phyloP scores from a whole-genome alignment of 2,797 vertebrate genomes.

The Aselliscus stoliczkanus region DNA sequence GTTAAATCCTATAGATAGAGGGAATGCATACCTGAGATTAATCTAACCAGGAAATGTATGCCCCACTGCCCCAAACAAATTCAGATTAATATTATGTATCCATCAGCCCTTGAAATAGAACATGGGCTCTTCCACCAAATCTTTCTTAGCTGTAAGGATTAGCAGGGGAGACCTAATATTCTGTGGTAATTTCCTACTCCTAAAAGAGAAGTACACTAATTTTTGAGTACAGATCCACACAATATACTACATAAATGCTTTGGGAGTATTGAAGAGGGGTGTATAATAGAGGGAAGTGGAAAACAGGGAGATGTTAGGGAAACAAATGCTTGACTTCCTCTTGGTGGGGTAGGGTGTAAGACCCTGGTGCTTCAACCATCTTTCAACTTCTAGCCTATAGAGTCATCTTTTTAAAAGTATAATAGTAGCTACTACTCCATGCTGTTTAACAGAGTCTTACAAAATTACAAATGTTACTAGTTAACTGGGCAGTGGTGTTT shows the following conservation, averaged over 20 bases:
- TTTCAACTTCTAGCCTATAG: not conserved
- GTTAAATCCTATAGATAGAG: conserved; percentile 58
- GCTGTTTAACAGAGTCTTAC: not conserved
- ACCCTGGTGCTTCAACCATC: not conserved
- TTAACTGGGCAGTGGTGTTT: not conserved
- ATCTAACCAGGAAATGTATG: conserved; percentile 53
- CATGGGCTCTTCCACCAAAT: conserved; percentile 56
- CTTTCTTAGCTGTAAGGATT: conserved; percentile 68
- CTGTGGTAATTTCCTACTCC: conserved; percentile 70
- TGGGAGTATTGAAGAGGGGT: conserved; percentile 54
- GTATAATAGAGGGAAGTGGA: not conserved
- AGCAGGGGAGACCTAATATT: conserved; percentile 71
- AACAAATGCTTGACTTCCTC: conserved; percentile 63
- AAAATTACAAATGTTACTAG: not conserved
- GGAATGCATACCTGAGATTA: conserved; percentile 42
- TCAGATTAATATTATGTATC: conserved; percentile 71
- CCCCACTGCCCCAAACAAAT: conserved; percentile 51
- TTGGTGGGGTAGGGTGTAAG: conserved; percentile 27
- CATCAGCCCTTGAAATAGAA: conserved; percentile 45
- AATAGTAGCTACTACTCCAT: not conserved
- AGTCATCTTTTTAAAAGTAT: not conserved
- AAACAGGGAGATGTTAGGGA: not conserved
- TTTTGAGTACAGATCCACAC: conserved; percentile 71
- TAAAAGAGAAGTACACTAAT: conserved; percentile 73
- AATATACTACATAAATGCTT: conserved; percentile 53